Conservation (phyloP, 1,140 invertebrate species). For the Lutraria rhynchaena region DNA sequence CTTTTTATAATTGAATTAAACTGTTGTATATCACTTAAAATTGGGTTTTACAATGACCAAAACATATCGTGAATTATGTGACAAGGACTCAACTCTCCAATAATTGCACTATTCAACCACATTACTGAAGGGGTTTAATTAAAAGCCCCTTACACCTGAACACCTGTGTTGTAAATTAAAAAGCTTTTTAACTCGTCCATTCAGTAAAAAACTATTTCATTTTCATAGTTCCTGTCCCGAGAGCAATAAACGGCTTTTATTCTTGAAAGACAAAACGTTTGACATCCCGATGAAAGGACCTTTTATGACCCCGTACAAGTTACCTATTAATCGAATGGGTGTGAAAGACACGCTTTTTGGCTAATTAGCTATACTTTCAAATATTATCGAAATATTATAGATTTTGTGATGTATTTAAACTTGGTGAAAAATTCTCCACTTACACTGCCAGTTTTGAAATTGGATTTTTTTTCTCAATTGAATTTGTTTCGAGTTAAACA, state of each 20-base stretch:
- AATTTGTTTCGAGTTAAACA: too few species aligned
- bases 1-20: too few species aligned
- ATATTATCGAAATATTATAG: too few species aligned
- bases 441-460: too few species aligned
- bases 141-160: slow-evolving; percentile 14
- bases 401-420: too few species aligned
- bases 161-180: slow-evolving; percentile 38
- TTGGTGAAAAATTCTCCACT: too few species aligned
- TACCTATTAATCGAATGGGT: slow-evolving; percentile 29
- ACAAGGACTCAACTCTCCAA: slow-evolving; percentile 3
- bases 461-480: too few species aligned
- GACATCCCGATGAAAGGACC: slow-evolving; percentile 42
- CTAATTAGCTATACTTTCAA: too few species aligned
- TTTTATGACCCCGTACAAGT: slow-evolving; percentile 26
- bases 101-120: neutral
- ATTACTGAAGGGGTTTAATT: slow-evolving; percentile 31
- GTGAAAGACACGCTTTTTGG: too few species aligned
- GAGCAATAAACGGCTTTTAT: slow-evolving; percentile 44
- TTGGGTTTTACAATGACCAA: neutral
- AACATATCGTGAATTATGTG: slow-evolving; percentile 18
- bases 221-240: slow-evolving; percentile 46
- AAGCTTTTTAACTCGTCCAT: slow-evolving; percentile 14
- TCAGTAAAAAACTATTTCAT: slow-evolving; percentile 48
- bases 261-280: slow-evolving; percentile 51
- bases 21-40: slow-evolving; percentile 27